A percentile compares a stretch with the other conserved stretches of the same genome.
These are phyloP conservation scores for Onychorhynchus coronatus DNA, from an alignment of 2,113 vertebrate genomes.

Conservation along the genomic window DNA sequence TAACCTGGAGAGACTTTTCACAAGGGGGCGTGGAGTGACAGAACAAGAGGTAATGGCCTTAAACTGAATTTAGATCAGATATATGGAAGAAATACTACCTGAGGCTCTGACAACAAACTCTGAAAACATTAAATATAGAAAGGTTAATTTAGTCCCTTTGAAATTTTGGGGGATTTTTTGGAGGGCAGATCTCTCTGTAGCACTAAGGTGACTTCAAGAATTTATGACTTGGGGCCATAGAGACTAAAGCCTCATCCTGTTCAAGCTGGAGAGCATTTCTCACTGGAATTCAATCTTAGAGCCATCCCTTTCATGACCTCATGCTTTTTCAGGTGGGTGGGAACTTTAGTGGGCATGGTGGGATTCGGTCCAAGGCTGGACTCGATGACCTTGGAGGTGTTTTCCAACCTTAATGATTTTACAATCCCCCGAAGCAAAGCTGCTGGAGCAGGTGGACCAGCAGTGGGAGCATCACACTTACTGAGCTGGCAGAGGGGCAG, in stretches of 20 bases:
- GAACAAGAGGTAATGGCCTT: not conserved
- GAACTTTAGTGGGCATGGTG: not conserved
- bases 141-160: not conserved
- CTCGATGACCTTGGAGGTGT: not conserved
- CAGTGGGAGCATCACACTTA: not conserved
- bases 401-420: not conserved
- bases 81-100: rapidly evolving
- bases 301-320: not conserved
- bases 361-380: not conserved
- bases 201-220: too few species aligned
- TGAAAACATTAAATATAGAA: not conserved
- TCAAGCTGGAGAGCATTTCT: too few species aligned
- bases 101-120: not conserved
- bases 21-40: not conserved
- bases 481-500: conserved; percentile 22
- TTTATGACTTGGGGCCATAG: too few species aligned
- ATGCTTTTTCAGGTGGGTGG: too few species aligned
- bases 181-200: too few species aligned
- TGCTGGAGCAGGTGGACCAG: not conserved
- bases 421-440: not conserved
- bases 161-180: too few species aligned
- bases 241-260: too few species aligned
- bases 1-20: not conserved
- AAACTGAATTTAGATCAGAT: not conserved
- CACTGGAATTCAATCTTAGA: too few species aligned